Evolutionary conservation across 92 coral and sea anemone species (phyloP).

Genomic region (Paramuricea clavata): DNA sequence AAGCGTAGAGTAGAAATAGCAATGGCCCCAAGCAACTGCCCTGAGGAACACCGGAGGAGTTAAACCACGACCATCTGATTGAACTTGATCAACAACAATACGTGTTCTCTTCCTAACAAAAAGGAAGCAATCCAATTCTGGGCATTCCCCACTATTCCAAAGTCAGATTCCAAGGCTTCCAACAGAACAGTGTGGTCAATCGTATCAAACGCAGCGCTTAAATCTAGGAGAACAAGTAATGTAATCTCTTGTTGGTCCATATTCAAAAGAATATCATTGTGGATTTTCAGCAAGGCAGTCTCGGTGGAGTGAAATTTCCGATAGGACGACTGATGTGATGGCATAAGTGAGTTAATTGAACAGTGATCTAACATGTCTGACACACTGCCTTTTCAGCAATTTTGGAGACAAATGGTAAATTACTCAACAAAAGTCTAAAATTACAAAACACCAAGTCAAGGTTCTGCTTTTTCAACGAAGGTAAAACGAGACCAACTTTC

Average conservation of each 20-base stretch:
- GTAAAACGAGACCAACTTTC: slow-evolving; percentile 57
- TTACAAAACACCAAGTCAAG: slow-evolving; percentile 44
- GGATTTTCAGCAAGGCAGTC: neutral
- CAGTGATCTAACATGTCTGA: neutral
- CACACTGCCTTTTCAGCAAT: slow-evolving; percentile 42
- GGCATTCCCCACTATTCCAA: neutral
- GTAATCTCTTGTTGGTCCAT: neutral
- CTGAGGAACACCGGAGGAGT: neutral
- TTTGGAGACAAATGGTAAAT: slow-evolving; percentile 40
- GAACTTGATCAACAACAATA: neutral
- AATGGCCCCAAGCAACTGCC: neutral
- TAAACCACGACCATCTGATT: neutral
- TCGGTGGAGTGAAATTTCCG: neutral
- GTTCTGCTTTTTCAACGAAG: slow-evolving; percentile 50
- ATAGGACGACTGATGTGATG: neutral
- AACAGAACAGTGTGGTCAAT: neutral
- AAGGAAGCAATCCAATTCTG: neutral
- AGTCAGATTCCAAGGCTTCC: neutral
- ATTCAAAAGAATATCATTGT: neutral
- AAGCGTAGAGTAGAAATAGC: neutral
- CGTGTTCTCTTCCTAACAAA: neutral
- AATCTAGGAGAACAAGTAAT: neutral
- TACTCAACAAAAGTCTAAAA: slow-evolving; percentile 39
- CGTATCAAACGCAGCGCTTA: neutral
- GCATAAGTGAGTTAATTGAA: neutral